These are phyloP conservation scores for Dascyllus trimaculatus DNA, from an alignment of 2,113 vertebrate genomes.

Conservation along the genomic window DNA sequence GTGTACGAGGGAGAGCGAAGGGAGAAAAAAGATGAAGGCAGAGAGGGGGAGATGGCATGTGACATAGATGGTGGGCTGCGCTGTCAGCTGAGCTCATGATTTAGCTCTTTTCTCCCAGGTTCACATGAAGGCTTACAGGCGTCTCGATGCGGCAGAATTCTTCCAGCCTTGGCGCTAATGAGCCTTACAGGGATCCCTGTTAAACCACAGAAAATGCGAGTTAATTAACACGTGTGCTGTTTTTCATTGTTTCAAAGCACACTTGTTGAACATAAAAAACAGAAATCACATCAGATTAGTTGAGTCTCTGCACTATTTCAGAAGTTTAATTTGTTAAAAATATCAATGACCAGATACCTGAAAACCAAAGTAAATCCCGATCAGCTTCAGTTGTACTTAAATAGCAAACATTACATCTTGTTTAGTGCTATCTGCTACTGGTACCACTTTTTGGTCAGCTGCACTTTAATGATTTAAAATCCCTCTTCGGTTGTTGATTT, in stretches of 20 bases:
- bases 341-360: no score
- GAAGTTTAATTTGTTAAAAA: no score
- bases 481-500: no score
- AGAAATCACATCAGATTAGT: no score
- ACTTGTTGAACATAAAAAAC: no score
- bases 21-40: background rate
- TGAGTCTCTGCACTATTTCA: no score
- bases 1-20: background rate
- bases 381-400: no score
- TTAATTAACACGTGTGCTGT: background rate
- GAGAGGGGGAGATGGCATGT: background rate
- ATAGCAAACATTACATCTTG: no score
- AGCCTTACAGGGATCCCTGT: background rate
- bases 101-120: background rate
- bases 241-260: background rate
- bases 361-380: no score
- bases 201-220: background rate
- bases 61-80: background rate
- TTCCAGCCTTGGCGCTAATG: background rate
- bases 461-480: no score
- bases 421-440: no score
- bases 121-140: background rate
- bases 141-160: background rate
- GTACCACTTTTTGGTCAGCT: no score
- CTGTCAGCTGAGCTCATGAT: slow-evolving; percentile 4